These are phyloP conservation scores for Sparus aurata DNA, from an alignment of 2,797 vertebrate genomes.

Conservation along the genomic window DNA sequence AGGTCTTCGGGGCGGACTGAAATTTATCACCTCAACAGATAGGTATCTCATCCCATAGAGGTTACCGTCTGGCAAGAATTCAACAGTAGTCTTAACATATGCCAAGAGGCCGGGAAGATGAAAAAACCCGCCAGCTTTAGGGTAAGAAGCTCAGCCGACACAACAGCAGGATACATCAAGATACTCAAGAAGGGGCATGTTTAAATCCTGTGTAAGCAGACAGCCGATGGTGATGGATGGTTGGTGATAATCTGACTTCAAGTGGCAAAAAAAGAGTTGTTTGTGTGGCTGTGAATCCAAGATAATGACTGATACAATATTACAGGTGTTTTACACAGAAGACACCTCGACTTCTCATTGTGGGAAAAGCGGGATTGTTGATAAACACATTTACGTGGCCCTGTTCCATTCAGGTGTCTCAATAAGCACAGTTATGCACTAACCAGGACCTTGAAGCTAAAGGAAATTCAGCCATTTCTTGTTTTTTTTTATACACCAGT, in stretches of 20 bases:
- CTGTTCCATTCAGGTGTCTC: background rate
- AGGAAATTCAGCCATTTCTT: background rate
- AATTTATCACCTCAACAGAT: slow-evolving; percentile 28
- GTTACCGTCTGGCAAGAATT: slow-evolving; percentile 19
- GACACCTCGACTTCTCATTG: background rate
- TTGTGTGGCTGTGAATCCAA: background rate
- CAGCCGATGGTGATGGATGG: background rate
- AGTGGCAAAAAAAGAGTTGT: slow-evolving; percentile 1
- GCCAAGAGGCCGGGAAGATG: slow-evolving; percentile 40
- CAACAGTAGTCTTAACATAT: background rate
- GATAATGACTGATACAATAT: background rate
- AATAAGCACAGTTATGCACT: background rate
- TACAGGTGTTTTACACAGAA: background rate
- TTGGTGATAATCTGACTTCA: slow-evolving; percentile 1
- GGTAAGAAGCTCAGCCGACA: slow-evolving; percentile 9
- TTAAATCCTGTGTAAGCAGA: slow-evolving; percentile 33
- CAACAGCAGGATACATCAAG: slow-evolving; percentile 32
- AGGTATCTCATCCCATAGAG: background rate
- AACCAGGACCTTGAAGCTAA: background rate
- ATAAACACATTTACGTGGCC: too few relatives aligned
- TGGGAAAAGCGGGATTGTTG: background rate
- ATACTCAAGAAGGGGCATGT: slow-evolving; percentile 59
- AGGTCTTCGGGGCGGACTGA: slow-evolving; percentile 1
- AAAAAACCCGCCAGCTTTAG: slow-evolving; percentile 24
- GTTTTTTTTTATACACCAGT: background rate